A percentile compares a stretch with the other conserved stretches of the same genome.
These are phyloP conservation scores for Albula goreensis DNA, from an alignment of 2,113 vertebrate species.

Conservation along the genomic window DNA sequence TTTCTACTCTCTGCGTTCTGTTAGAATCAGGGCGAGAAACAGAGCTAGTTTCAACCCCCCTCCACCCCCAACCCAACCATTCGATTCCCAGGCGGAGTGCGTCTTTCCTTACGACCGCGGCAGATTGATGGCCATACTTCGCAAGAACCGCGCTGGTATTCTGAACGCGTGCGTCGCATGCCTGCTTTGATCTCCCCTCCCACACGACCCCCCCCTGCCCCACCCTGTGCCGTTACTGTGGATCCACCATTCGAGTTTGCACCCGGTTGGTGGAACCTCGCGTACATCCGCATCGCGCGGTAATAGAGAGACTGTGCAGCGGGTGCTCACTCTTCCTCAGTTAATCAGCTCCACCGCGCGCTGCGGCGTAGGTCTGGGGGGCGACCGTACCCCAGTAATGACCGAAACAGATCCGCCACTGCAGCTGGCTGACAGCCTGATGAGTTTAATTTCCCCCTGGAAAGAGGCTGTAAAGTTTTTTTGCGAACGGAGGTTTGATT, in stretches of 20 bases:
- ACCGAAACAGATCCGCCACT: conserved; percentile 37
- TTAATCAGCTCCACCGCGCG: conserved; percentile 31
- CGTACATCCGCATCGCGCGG: too few relatives aligned
- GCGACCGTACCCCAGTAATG: conserved; percentile 25
- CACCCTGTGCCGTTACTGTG: too few relatives aligned
- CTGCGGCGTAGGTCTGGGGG: neutral
- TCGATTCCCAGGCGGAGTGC: neutral
- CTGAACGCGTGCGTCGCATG: conserved; percentile 25
- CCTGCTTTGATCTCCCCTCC: conserved; percentile 33
- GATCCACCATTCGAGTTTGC: too few relatives aligned
- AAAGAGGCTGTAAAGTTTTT: conserved; percentile 4
- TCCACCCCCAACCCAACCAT: neutral
- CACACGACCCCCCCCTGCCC: neutral
- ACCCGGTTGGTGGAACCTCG: too few relatives aligned
- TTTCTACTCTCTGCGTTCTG: conserved; percentile 24
- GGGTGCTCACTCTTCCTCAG: neutral
- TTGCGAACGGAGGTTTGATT: conserved; percentile 8
- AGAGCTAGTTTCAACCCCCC: neutral
- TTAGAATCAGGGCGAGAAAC: conserved; percentile 18
- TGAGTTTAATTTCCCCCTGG: conserved; percentile 46
- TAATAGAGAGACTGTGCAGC: too few relatives aligned
- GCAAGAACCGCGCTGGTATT: conserved; percentile 39
- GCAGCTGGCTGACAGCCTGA: conserved; percentile 39
- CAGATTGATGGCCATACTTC: conserved; percentile 47
- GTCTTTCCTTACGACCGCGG: conserved; percentile 5